Evolutionary conservation across 1,140 invertebrate genomes (phyloP).

Genomic region (Neotoxoptera formosana): DNA sequence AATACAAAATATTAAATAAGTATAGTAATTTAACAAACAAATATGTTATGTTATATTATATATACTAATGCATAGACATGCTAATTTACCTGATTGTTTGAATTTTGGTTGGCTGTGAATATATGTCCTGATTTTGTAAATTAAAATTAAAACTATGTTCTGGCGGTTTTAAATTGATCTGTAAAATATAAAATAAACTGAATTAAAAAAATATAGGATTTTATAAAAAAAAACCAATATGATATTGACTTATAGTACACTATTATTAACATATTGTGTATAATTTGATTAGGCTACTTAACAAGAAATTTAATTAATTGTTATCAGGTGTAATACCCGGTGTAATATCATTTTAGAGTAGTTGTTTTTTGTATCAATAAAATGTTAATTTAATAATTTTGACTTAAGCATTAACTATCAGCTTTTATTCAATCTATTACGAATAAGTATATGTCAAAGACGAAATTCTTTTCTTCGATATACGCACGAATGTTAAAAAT

Average conservation of each 20-base stretch:
- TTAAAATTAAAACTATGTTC: not conserved
- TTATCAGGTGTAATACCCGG: not conserved
- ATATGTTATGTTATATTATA: too few species aligned
- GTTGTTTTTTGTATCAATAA: not conserved
- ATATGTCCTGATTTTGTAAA: not conserved
- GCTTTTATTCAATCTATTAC: not conserved
- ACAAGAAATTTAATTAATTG: not conserved
- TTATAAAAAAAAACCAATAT: not conserved
- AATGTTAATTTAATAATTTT: not conserved
- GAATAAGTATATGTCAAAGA: too few species aligned
- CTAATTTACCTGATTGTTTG: conserved; percentile 23
- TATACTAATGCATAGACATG: not conserved
- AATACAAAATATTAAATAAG: not conserved
- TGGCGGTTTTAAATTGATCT: conserved; percentile 18
- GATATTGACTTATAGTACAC: not conserved
- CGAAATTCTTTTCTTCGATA: too few species aligned
- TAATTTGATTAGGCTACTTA: not conserved
- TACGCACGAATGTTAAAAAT: too few species aligned
- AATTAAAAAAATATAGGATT: not conserved
- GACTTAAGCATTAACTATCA: not conserved
- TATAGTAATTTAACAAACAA: too few species aligned
- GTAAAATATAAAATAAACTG: not conserved
- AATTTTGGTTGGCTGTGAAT: not conserved
- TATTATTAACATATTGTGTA: not conserved
- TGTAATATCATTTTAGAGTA: too few species aligned